These are phyloP conservation scores for Penelope pileata DNA, from an alignment of 2,113 vertebrate genomes.

Conservation along the genomic window DNA sequence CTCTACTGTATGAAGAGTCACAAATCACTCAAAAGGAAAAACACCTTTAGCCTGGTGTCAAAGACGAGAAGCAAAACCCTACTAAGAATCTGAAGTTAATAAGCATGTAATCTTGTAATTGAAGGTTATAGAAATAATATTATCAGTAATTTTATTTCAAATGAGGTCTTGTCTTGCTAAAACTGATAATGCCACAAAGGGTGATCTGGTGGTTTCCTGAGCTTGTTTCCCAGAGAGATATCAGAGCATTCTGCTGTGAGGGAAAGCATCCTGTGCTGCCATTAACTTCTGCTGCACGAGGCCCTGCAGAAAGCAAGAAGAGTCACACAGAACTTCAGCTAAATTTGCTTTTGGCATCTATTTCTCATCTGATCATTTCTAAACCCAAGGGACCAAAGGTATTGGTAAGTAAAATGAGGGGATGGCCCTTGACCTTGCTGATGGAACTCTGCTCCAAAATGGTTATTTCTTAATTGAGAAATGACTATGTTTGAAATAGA, in stretches of 20 bases:
- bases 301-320: neutral
- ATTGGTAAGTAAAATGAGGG: neutral
- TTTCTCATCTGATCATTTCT: neutral
- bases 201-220: neutral
- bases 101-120: neutral
- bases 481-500: neutral
- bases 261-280: neutral
- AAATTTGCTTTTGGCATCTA: neutral
- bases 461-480: neutral
- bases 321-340: neutral
- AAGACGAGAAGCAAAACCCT: neutral
- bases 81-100: neutral
- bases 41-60: neutral
- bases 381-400: neutral
- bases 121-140: neutral
- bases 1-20: neutral
- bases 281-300: neutral
- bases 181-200: neutral
- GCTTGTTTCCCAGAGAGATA: neutral
- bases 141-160: neutral
- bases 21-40: neutral
- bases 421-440: neutral
- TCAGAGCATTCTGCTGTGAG: neutral
- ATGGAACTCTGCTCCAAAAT: neutral
- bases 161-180: neutral